Conservation (phyloP, 2,888 invertebrate species). For the Heteropelma amictum region DNA sequence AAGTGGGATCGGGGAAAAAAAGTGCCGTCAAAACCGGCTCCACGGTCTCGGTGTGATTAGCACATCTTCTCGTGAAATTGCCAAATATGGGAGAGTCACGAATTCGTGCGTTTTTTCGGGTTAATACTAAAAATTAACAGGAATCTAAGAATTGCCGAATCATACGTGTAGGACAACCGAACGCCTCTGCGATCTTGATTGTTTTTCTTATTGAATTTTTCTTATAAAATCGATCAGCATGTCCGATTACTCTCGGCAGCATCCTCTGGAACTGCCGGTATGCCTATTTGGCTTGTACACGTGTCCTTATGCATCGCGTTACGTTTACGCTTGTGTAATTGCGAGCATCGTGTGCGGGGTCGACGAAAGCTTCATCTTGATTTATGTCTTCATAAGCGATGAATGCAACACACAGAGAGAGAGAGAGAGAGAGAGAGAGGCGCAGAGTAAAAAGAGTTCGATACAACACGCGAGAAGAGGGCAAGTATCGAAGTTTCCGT, state of each 20-base stretch:
- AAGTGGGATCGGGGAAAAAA: not conserved
- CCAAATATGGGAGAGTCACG: not conserved
- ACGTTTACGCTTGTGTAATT: constrained; percentile 75
- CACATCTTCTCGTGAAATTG: not conserved
- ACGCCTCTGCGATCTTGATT: no score
- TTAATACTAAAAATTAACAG: not conserved
- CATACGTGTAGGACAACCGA: no score
- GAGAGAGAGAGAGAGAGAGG: constrained; percentile 63
- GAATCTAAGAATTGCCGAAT: no score
- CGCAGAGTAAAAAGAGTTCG: constrained; percentile 23
- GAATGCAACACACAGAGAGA: constrained; percentile 59
- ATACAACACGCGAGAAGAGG: constrained; percentile 10
- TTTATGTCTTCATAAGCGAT: constrained; percentile 76
- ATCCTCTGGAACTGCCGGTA: constrained; percentile 67
- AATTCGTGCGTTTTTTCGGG: not conserved
- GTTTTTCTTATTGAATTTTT: no score
- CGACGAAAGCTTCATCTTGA: constrained; percentile 72
- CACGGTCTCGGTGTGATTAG: constrained; percentile 11
- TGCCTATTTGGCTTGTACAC: constrained; percentile 58
- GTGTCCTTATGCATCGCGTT: constrained; percentile 72
- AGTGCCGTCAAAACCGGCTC: not conserved
- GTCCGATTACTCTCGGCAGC: no score
- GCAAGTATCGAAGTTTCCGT: constrained; percentile 10
- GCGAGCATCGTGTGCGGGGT: constrained; percentile 71
- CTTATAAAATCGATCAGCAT: no score